Percentiles rank a stretch among this genome's conserved stretches.
Evolutionary conservation across 2,888 invertebrate genomes (phyloP).

Genomic region (Epistrophe grossulariae): DNA sequence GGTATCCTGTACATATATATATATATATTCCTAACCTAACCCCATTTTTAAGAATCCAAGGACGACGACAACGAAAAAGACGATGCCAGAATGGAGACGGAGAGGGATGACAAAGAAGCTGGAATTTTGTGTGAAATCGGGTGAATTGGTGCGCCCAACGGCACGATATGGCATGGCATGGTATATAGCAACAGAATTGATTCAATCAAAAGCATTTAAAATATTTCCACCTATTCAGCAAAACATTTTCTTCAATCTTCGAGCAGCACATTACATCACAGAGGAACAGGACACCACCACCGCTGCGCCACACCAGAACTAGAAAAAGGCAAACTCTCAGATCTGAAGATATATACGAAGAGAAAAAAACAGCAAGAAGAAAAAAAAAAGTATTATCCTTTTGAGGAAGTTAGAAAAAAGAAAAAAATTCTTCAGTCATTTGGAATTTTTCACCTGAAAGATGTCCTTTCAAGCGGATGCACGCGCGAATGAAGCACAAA

Average conservation of each 20-base stretch:
- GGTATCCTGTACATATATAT: too few relatives aligned
- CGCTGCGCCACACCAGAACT: too few relatives aligned
- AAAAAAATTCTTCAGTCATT: conserved; percentile 54
- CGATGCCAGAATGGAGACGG: background rate
- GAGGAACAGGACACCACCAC: background rate
- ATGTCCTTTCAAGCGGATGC: conserved; percentile 68
- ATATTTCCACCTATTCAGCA: conserved; percentile 72
- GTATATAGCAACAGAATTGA: conserved; percentile 5
- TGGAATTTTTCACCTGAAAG: conserved; percentile 64
- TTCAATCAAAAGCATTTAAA: conserved; percentile 74
- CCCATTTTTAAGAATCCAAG: conserved; percentile 1
- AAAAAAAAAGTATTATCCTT: too few relatives aligned
- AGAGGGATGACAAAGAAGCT: background rate
- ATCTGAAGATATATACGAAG: background rate
- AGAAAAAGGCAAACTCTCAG: conserved; percentile 28
- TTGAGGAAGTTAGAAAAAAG: background rate
- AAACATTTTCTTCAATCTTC: conserved; percentile 38
- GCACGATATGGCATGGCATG: background rate
- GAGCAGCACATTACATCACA: background rate
- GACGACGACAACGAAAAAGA: background rate
- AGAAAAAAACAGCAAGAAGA: background rate
- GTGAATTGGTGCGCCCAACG: conserved; percentile 56
- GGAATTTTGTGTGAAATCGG: conserved; percentile 47
- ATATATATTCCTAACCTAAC: background rate
- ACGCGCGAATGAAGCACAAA: conserved; percentile 59